phyloP scores from a whole-genome alignment of 2,113 vertebrate species.

The Hemichromis elongatus region DNA sequence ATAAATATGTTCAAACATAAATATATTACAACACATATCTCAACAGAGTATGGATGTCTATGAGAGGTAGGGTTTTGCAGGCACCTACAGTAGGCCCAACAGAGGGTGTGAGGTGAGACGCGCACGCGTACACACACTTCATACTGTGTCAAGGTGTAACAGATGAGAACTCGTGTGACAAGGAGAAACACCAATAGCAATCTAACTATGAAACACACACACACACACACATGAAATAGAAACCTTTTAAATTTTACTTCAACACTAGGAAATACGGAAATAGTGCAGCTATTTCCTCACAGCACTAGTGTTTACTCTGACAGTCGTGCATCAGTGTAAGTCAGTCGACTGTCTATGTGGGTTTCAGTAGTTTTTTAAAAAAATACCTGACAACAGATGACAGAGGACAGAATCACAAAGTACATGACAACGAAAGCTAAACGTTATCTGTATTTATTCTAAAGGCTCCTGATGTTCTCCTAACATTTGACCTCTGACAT shows the following conservation, averaged over 20 bases:
- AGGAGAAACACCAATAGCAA: not conserved
- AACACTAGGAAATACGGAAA: not conserved
- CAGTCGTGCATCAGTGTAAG: not conserved
- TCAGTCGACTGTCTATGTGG: not conserved
- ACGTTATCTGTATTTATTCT: not conserved
- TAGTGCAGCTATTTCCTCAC: not conserved
- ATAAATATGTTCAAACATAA: conserved; percentile 73
- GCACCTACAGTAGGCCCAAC: conserved; percentile 35
- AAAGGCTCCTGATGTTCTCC: conserved; percentile 1
- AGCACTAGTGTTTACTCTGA: not conserved
- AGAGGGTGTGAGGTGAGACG: conserved; percentile 14
- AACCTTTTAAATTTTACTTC: not conserved
- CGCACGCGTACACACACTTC: not conserved
- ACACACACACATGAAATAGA: not conserved
- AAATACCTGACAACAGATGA: conserved; percentile 6
- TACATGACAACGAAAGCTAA: not conserved
- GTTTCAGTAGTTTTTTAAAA: conserved; percentile 12
- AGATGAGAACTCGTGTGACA: conserved; percentile 36
- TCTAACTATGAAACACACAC: not conserved
- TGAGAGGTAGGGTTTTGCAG: conserved; percentile 74
- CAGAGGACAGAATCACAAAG: conserved; percentile 5
- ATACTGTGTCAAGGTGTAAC: conserved; percentile 26
- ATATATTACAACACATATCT: conserved; percentile 61
- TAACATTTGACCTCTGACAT: conserved; percentile 38
- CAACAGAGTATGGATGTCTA: conserved; percentile 59